Conservation (phyloP, 2,113 vertebrate species). For the Myanophis thanlyinensis region DNA sequence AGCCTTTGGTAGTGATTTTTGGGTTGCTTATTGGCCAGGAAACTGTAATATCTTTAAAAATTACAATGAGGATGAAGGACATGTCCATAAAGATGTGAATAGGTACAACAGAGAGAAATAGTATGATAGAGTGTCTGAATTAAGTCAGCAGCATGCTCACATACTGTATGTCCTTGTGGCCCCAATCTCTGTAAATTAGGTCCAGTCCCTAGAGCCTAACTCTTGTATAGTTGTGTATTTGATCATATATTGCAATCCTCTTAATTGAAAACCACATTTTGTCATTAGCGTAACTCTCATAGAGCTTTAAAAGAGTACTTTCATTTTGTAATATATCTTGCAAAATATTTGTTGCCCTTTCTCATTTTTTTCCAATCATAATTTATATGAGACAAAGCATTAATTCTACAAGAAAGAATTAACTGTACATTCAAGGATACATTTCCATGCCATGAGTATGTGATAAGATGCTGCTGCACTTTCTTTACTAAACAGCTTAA, state of each 20-base stretch:
- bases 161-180: neutral
- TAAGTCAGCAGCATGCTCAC: neutral
- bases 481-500: constrained; percentile 27
- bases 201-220: neutral
- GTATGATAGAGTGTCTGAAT: neutral
- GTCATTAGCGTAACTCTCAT: neutral
- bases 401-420: neutral
- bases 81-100: neutral
- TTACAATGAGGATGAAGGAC: neutral
- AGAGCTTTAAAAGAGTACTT: neutral
- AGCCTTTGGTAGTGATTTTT: neutral
- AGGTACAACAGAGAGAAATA: neutral
- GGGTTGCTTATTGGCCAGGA: neutral
- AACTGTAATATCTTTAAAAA: neutral
- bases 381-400: neutral
- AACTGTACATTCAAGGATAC: neutral
- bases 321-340: neutral
- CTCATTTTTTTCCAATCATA: neutral
- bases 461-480: neutral
- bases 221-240: neutral
- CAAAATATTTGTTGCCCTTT: neutral
- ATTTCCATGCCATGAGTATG: neutral
- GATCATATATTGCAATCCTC: neutral
- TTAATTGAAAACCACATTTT: neutral
- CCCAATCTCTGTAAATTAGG: neutral